Conservation (phyloP, 2,113 vertebrate genomes). For the Tetraodon nigroviridis region DNA sequence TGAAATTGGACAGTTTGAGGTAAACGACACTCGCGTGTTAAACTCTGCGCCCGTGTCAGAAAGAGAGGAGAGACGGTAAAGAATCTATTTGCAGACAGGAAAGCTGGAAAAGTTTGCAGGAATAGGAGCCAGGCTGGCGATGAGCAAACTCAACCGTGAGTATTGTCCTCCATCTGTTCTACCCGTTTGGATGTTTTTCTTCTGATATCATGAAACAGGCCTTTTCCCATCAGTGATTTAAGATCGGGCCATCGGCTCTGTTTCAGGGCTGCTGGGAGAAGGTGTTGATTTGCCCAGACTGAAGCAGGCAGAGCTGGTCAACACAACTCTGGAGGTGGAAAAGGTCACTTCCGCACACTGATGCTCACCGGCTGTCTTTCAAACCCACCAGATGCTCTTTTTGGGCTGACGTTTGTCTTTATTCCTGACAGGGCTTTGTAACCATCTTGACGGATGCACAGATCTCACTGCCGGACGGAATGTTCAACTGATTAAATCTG, state of each 20-base stretch:
- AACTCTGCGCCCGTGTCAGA: not conserved
- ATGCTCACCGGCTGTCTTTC: not conserved
- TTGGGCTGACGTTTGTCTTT: constrained; percentile 5
- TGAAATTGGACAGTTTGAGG: constrained; percentile 62
- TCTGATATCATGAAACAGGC: not conserved
- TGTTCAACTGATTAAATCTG: not conserved
- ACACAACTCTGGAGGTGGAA: constrained; percentile 53
- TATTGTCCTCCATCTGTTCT: not conserved
- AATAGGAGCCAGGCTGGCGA: rapidly evolving
- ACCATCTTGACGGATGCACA: constrained; percentile 48
- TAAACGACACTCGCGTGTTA: constrained; percentile 13
- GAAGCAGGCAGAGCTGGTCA: constrained; percentile 26
- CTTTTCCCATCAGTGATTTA: not conserved
- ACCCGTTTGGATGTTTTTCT: not conserved
- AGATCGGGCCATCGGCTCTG: not conserved
- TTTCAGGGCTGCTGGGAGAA: constrained; percentile 41
- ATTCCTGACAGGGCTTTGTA: constrained; percentile 57
- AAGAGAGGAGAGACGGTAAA: not conserved
- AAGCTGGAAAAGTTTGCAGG: not conserved
- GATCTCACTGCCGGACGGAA: not conserved
- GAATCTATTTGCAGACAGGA: constrained; percentile 41
- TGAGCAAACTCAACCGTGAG: constrained; percentile 54
- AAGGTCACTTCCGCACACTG: constrained; percentile 42
- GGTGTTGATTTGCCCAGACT: constrained; percentile 49
- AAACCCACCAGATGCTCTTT: not conserved